Base-by-base conservation (phyloP, 2,888 invertebrate species). In the Aquatica leii region DNA sequence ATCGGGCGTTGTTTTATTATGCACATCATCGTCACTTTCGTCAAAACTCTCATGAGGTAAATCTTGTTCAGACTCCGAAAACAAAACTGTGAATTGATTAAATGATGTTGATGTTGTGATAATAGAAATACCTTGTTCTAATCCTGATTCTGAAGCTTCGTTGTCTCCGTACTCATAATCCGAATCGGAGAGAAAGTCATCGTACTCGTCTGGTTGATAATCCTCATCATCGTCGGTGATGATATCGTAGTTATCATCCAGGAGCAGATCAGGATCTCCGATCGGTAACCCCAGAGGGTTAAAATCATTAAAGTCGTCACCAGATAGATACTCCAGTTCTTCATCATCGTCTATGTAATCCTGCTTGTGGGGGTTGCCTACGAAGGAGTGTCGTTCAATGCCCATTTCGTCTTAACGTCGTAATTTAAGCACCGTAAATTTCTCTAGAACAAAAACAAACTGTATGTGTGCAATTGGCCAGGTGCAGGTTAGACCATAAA, bases 311-410 rank as follows among this genome's bases (percentile, higher is more conserved):
- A n/a, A n/a, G 18, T 60, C 65, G 8, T 63, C 63, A 9, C 56
- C 62, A 17, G 59, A 62, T 2, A 59, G 41, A 51, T 49, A 55
- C 34, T 63, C 48, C 2, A 63, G 12, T 20, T 55, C 65, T n/a
- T 62, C 63, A 12, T 67, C 67, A 8, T 67, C 66, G 53, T 69
- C 64, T 9, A 62, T 62, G 24, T 59, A 59, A 34, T 66, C 68
- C 5, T 41, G 48, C 21, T 55, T 67, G 35, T 59, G 49, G 3
- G 67, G 67, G 41, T 65, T 59, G 15, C 65, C 65, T 17, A 67
- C 56, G 46, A 67, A 67, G 6, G 55, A 50, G 14, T 59, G 53
- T 20, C 46, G 46, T 48, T 56, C 52, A 18, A 55, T 48, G 15
- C 55, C 65, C 65, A 65, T 65, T 24, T 59, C 41, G 6, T 43